Evolutionary conservation across 2,888 invertebrate species (phyloP), one percentile per base, ranked within the genome.

Genomic region (Esperia sulphurella): DNA sequence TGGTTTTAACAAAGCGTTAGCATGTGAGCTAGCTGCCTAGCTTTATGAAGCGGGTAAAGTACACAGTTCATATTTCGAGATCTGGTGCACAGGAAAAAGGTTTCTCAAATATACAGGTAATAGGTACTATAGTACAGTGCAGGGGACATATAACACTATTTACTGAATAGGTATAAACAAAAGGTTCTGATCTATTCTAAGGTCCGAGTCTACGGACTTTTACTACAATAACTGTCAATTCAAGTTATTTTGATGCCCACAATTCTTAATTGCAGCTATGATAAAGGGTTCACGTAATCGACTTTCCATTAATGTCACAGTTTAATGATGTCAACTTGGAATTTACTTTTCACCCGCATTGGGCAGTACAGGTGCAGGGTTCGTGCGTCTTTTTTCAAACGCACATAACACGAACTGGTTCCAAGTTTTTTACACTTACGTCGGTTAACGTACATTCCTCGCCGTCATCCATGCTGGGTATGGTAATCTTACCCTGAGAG

Each of bases 401-500:
- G n/a, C 39, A 39, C 39, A 10, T 31, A 9, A 9, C 33, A 13
- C 33, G 29, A 31, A 31, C 31, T 42, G 29, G 30, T 12, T 37
- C 31, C 31, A 31, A 21, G 14, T 45, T 3, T 35, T 38, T 29
- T 14, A n/a, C 59, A 95, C 96, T 96, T 95, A 97, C 97, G 91
- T 97, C 96, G 70, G 96, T 96, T 72, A 96, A 91, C 55, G 56
- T 30, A 92, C 94, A 95, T 94, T 99, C 98, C 90, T 98, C 98
- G 77, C 93, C 94, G 88, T 99, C 99, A 91, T 99, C 97, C 71
- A 99, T 94, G 88, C 93, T 94, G 75, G 98, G 97, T 86, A 99
- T 98, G 75, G 94, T 95, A 81, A 94, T 93, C 93, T 98, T 98
- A 92, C 98, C 99, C 94, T 99, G 98, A 76, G 98, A 92, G 80